Percentiles rank a stretch among this genome's conserved stretches.
Conservation (phyloP, 2,888 invertebrate genomes). For the Eudasyphora cyanicolor region DNA sequence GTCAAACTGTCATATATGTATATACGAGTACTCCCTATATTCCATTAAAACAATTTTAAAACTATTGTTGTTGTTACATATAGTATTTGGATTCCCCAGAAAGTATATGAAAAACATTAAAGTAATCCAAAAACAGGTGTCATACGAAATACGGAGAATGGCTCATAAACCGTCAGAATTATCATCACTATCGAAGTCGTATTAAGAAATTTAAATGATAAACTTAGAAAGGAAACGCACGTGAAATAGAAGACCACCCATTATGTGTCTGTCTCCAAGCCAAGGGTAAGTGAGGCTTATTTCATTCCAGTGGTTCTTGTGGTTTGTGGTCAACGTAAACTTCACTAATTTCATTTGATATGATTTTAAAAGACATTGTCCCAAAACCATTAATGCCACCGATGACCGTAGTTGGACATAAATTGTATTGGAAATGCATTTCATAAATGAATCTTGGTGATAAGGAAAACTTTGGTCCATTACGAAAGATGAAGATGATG, state of each 20-base stretch:
- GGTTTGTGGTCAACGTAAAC: neutral
- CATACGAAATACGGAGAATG: neutral
- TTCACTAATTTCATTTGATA: neutral
- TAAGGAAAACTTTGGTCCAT: constrained; percentile 46
- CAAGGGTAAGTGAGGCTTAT: no score
- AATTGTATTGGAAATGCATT: constrained; percentile 40
- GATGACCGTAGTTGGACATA: constrained; percentile 39
- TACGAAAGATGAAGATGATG: constrained; percentile 47
- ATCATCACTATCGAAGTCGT: no score
- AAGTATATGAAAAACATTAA: no score
- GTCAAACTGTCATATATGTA: no score
- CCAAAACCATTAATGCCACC: constrained; percentile 24
- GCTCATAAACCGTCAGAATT: neutral
- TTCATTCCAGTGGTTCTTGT: no score
- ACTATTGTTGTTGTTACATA: no score
- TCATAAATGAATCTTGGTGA: constrained; percentile 43
- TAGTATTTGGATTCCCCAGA: no score
- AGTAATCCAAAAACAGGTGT: no score
- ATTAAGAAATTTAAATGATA: neutral
- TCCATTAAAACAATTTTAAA: no score
- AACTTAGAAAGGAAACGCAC: neutral
- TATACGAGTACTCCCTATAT: no score
- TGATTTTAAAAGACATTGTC: neutral
- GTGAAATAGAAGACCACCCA: constrained; percentile 30
- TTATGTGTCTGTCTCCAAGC: neutral